Evolutionary conservation across 2,797 vertebrate species (phyloP).

Genomic region (Falco columbarius): DNA sequence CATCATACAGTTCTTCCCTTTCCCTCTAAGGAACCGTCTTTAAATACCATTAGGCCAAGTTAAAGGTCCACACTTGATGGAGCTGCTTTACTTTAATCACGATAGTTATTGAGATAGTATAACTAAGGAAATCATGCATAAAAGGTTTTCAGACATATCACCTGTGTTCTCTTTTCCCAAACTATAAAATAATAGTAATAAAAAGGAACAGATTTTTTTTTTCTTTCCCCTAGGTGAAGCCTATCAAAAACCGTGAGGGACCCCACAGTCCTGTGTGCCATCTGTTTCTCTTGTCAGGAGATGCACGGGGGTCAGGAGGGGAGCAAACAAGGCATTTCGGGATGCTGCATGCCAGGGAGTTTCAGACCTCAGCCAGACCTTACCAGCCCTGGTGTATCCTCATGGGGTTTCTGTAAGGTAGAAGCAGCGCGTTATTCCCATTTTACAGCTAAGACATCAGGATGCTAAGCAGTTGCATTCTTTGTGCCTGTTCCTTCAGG

Average conservation of each 20-base stretch:
- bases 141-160: background rate
- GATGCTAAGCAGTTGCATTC: background rate
- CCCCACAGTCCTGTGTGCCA: too few species aligned
- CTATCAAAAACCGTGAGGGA: background rate
- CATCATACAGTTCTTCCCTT: background rate
- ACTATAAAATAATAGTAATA: background rate
- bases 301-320: background rate
- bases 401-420: background rate
- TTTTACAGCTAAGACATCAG: background rate
- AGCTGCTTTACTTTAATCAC: background rate
- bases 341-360: background rate
- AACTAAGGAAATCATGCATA: background rate
- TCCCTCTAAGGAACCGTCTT: background rate
- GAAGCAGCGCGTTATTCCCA: background rate
- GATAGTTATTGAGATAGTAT: background rate
- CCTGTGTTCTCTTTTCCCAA: background rate
- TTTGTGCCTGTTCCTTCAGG: background rate
- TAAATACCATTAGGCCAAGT: background rate
- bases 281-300: background rate
- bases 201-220: background rate
- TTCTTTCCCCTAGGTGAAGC: background rate
- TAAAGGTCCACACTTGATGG: background rate
- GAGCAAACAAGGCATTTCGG: background rate
- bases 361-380: background rate
- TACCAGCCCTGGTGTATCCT: background rate